phyloP scores from a whole-genome alignment of 2,797 vertebrate genomes.

The Nothura maculosa region DNA sequence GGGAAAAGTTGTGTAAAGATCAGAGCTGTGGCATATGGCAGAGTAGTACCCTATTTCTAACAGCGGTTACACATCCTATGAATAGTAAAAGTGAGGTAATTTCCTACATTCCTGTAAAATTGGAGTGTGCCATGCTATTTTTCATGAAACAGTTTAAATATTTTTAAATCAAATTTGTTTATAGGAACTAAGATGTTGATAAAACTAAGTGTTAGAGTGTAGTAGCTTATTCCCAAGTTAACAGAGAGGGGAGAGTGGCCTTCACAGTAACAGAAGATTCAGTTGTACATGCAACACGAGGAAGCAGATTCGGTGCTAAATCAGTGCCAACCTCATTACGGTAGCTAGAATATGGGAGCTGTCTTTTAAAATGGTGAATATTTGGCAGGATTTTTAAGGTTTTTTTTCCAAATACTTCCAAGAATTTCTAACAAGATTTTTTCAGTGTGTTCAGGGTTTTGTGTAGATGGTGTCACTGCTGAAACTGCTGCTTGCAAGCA shows the following conservation, averaged over 20 bases:
- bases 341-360: neutral
- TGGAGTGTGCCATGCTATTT: neutral
- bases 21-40: neutral
- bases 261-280: neutral
- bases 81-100: neutral
- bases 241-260: neutral
- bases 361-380: neutral
- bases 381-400: neutral
- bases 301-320: neutral
- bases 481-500: neutral
- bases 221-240: neutral
- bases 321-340: neutral
- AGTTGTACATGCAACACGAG: neutral
- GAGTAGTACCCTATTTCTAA: no score
- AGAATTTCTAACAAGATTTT: neutral
- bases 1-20: neutral
- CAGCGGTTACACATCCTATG: neutral
- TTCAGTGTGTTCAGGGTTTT: neutral
- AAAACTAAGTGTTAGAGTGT: neutral
- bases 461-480: neutral
- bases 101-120: neutral
- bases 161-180: neutral
- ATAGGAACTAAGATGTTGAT: neutral
- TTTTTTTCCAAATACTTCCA: neutral
- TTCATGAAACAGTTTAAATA: neutral